Conservation (phyloP, 2,888 invertebrate species). For the Cybosia mesomella region DNA sequence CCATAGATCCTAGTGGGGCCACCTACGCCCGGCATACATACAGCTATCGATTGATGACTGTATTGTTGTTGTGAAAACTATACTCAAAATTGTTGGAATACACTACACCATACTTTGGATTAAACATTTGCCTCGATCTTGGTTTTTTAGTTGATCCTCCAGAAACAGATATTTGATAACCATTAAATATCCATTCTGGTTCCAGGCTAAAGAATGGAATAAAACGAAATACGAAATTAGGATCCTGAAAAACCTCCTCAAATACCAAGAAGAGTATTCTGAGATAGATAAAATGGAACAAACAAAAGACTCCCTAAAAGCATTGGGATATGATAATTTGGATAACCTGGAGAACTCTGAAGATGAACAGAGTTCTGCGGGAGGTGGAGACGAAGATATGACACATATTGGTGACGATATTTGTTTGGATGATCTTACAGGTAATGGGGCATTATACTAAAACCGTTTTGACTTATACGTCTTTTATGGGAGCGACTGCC, state of each 20-base stretch:
- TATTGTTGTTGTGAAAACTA: no score
- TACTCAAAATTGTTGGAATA: no score
- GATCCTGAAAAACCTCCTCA: slow-evolving; percentile 85
- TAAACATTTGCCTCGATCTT: no score
- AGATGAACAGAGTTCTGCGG: slow-evolving; percentile 80
- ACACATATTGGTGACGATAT: slow-evolving; percentile 90
- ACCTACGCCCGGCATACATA: no score
- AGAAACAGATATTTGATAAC: no score
- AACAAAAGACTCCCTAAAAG: slow-evolving; percentile 82
- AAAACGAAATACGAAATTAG: slow-evolving; percentile 87
- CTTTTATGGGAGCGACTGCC: no score
- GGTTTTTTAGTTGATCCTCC: no score
- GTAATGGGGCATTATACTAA: slow-evolving; percentile 60
- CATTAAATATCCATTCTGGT: not conserved
- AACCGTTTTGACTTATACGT: no score
- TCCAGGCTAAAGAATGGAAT: slow-evolving; percentile 82
- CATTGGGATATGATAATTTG: slow-evolving; percentile 75
- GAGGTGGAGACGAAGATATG: slow-evolving; percentile 85
- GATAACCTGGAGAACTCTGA: slow-evolving; percentile 84
- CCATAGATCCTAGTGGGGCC: no score
- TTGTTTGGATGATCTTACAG: slow-evolving; percentile 91
- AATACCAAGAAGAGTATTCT: slow-evolving; percentile 85
- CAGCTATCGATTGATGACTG: no score
- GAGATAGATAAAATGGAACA: slow-evolving; percentile 84
- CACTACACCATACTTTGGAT: no score